Evolutionary conservation across 2,888 invertebrate genomes (phyloP), one percentile per base, ranked within the genome.

Genomic region (Lepeophtheirus nordmannii): DNA sequence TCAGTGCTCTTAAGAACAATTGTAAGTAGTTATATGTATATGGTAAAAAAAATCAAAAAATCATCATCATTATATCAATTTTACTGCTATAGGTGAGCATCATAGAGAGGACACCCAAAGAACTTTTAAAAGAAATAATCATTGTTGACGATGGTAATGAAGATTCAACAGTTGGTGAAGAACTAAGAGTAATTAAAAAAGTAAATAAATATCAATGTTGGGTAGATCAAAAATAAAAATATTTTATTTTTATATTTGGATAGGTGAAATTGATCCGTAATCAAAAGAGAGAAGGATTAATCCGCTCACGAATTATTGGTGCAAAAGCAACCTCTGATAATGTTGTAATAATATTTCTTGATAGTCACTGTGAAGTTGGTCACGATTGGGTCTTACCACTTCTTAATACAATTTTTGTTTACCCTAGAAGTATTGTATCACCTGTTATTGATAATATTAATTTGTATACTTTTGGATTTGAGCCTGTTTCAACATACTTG

Each of bases 401-500:
- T 7, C 41, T 66, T 14, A 12, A 41, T 7, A 17, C 39, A 1
- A 30, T 66, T 37, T 30, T 23, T 30, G 46, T 17, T 39, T 40
- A 66, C 40, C 59, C 60, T 17, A 66, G 22, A 66, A 40, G 58
- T 10, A 37, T 66, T 17, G 66, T 61, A 11, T 60, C 60, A n/a
- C 66, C 66, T 7, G 46, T 66, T 5, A 66, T 66, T 17, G 60
- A 66, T 17, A 66, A 66, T 38, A 66, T 66, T 14, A 66, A 61
- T 23, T 41, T 61, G 10, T 20, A 40, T 11, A 20, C 20, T n/a
- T 66, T 41, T 37, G 23, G 58, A 37, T 41, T 66, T 22, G 60
- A 61, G n/a, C 60, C 66, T 14, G 66, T 66, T 12, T 66, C 66
- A 10, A 23, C 66, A 10, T 66, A 41, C 23, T 59, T 66, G 41